A percentile compares a stretch with the other conserved stretches of the same genome.
These are phyloP conservation scores for Toxostoma redivivum DNA, from an alignment of 2,113 vertebrate genomes.

Conservation along the genomic window DNA sequence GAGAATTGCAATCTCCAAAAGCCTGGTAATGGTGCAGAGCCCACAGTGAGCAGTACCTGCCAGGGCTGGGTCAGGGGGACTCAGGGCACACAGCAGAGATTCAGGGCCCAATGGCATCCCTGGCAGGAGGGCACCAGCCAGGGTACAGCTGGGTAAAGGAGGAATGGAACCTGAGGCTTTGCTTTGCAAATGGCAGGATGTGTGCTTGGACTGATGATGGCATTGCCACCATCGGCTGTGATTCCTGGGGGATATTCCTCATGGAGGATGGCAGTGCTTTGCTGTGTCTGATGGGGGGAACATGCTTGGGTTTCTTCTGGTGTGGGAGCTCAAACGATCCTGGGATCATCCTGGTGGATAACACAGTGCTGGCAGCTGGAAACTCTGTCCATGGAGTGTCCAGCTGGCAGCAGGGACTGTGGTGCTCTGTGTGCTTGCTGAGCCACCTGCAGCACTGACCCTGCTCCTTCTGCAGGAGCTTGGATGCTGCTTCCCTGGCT, in stretches of 20 bases:
- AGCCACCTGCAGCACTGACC: not conserved
- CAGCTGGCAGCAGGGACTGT: not conserved
- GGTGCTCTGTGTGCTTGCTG: not conserved
- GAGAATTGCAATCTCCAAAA: not conserved
- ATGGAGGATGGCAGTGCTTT: not conserved
- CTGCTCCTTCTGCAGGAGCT: not conserved
- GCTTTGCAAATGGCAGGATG: not conserved
- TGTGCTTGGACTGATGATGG: not conserved
- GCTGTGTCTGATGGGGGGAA: not conserved
- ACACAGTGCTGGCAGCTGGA: not conserved
- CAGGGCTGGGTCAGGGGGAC: not conserved
- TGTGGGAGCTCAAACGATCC: not conserved
- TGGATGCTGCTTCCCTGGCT: not conserved
- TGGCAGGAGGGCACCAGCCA: not conserved
- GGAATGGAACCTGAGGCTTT: not conserved
- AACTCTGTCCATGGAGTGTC: rapidly evolving
- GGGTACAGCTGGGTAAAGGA: not conserved
- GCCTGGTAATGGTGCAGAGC: not conserved
- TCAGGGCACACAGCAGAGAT: not conserved
- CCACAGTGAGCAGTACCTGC: rapidly evolving
- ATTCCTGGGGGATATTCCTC: not conserved
- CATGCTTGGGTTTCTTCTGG: not conserved
- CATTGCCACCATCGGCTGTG: rapidly evolving
- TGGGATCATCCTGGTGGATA: not conserved
- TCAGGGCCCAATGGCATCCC: rapidly evolving